Evolutionary conservation across 2,888 invertebrate genomes (phyloP), one percentile per base, ranked within the genome.

Genomic region (Rhimphoctona megacephalus): DNA sequence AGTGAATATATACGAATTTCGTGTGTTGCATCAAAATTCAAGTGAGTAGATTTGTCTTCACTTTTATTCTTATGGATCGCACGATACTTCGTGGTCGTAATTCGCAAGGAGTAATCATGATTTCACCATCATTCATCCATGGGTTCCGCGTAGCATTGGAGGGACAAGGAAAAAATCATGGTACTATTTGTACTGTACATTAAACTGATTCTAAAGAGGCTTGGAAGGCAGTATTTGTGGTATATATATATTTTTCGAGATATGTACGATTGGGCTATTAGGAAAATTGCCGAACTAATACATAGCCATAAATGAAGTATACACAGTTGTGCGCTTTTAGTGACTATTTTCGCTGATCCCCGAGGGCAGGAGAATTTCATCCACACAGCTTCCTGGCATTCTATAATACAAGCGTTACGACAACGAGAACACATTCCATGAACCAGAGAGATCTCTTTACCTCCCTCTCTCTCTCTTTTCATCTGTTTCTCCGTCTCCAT

Each of bases 401-500:
- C 90, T 90, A 88, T 86, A 90, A 90, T 79, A 72, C 57, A 73
- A 64, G 70, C 54, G 83, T 92, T 93, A 90, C 91, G 91, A 86
- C 90, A 91, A 89, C 88, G 84, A 83, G 46, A 80, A 86, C 76
- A 82, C 89, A 90, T 91, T 92, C 89, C 88, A 69, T 89, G 74
- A 78, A 89, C 89, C 77, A 72, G 73, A 25, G 78, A 57, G 67
- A 61, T 77, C 76, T 33, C 61, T 46, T 39, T 11, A 25, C 19
- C 46, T 61, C 25, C 17, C 39, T 57, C 61, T 30, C 25, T 43
- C 43, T 30, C 52, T 61, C 11, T 19, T 39, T 19, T 22, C 70
- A 7, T 49, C 49, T 30, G 30, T 30, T 49, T 49, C 70, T 70
- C 69, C 70, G 33, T 33, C 72, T 19, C 52, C 33, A 66, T 77